Conservation (phyloP, 2,797 vertebrate species). For the Passerculus sandwichensis region DNA sequence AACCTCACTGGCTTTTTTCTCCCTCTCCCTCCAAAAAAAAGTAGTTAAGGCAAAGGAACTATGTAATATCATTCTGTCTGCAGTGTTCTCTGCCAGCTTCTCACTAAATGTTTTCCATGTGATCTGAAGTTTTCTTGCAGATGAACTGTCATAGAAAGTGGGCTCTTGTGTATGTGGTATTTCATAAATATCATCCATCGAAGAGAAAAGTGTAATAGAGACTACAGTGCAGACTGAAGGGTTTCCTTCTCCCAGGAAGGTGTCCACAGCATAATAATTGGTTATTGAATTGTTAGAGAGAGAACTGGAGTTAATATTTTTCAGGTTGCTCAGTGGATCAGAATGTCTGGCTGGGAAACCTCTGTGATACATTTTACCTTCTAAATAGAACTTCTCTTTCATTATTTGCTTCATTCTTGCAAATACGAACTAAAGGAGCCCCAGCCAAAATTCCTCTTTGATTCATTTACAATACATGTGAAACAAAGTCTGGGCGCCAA, state of each 20-base stretch:
- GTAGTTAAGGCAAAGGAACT: not conserved
- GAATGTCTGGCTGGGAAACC: not conserved
- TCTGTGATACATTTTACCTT: not conserved
- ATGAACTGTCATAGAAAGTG: not conserved
- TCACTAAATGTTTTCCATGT: not conserved
- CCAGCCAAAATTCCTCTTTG: not conserved
- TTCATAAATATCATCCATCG: not conserved
- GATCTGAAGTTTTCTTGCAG: not conserved
- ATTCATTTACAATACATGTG: not conserved
- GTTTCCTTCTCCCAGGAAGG: not conserved
- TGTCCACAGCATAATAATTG: not conserved
- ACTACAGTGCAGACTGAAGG: not conserved
- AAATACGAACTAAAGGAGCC: not conserved
- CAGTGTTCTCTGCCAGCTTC: not conserved
- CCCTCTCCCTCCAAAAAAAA: not conserved
- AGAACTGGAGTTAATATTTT: not conserved
- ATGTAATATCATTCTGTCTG: not conserved
- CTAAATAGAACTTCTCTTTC: not conserved
- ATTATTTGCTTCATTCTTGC: not conserved
- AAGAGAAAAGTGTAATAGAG: not conserved
- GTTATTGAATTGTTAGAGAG: not conserved
- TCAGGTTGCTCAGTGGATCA: not conserved
- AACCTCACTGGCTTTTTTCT: not conserved
- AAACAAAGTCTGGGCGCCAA: not conserved
- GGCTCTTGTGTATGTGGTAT: not conserved